Evolutionary conservation across 2,888 invertebrate species (phyloP).

Genomic region (Drosophila pegasa): DNA sequence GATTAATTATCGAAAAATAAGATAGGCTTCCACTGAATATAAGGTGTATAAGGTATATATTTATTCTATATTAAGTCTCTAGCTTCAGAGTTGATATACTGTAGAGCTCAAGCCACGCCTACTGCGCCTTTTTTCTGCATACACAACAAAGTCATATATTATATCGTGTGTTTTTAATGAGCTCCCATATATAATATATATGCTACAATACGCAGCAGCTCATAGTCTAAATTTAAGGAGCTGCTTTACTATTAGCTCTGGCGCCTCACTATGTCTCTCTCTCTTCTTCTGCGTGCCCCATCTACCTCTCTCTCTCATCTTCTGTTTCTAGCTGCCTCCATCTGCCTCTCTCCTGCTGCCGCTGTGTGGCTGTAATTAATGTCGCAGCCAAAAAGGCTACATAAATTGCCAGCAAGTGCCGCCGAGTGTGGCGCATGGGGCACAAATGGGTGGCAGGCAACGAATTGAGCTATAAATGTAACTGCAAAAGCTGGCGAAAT

Average conservation of each 20-base stretch:
- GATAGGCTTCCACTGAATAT: no score
- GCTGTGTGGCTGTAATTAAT: conserved; percentile 60
- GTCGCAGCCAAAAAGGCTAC: conserved; percentile 68
- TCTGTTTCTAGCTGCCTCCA: no score
- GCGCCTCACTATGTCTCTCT: conserved; percentile 10
- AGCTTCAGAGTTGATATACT: no score
- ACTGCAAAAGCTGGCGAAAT: conserved; percentile 67
- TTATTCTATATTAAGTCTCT: neutral
- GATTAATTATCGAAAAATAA: no score
- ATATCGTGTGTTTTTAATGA: neutral
- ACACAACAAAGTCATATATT: neutral
- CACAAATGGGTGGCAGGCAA: conserved; percentile 38
- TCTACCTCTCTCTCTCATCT: conserved; percentile 12
- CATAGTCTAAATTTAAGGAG: conserved; percentile 73
- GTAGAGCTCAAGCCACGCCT: neutral
- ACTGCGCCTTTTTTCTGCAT: neutral
- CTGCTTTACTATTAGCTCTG: conserved; percentile 18
- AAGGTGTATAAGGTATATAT: neutral
- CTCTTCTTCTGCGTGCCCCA: neutral
- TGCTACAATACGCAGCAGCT: conserved; percentile 7
- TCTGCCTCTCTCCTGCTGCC: neutral
- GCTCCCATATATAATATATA: no score
- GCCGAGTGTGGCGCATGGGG: conserved; percentile 33
- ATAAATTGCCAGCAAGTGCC: conserved; percentile 69
- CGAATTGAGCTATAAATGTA: conserved; percentile 77